phyloP scores from a whole-genome alignment of 1,140 invertebrate genomes.

The Mya arenaria region DNA sequence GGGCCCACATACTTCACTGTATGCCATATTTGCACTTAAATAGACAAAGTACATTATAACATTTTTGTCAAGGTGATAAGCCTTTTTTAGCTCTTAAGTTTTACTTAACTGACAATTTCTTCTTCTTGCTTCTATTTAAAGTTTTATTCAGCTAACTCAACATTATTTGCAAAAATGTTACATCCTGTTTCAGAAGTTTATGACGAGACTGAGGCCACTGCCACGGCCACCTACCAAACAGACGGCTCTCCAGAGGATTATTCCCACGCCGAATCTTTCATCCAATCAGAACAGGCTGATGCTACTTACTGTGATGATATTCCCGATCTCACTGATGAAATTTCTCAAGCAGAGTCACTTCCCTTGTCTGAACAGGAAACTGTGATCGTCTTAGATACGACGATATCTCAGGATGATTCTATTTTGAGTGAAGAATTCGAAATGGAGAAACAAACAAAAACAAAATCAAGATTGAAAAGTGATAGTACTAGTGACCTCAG shows the following conservation, averaged over 20 bases:
- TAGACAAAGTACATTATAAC: no score
- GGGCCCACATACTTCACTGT: no score
- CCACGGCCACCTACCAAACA: neutral
- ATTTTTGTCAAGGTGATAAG: no score
- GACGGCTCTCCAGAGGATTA: slow-evolving; percentile 33
- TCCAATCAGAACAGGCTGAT: slow-evolving; percentile 33
- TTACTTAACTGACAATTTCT: no score
- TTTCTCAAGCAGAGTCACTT: slow-evolving; percentile 49
- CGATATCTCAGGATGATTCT: slow-evolving; percentile 40
- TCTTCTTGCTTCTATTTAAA: neutral
- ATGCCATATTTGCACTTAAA: no score
- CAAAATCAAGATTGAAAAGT: neutral
- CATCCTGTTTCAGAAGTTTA: neutral
- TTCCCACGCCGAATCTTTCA: slow-evolving; percentile 38
- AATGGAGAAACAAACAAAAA: slow-evolving; percentile 18
- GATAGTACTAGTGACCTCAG: neutral
- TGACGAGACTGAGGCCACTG: neutral
- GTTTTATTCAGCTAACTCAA: neutral
- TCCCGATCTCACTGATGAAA: slow-evolving; percentile 45
- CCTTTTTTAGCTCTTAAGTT: no score
- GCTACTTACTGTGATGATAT: slow-evolving; percentile 49
- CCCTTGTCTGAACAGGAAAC: slow-evolving; percentile 26
- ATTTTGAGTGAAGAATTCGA: slow-evolving; percentile 38
- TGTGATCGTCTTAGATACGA: slow-evolving; percentile 22
- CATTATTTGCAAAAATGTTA: neutral